These are phyloP conservation scores for Drosophila parthenogenetica DNA, from an alignment of 2,888 invertebrate genomes.

Conservation along the genomic window DNA sequence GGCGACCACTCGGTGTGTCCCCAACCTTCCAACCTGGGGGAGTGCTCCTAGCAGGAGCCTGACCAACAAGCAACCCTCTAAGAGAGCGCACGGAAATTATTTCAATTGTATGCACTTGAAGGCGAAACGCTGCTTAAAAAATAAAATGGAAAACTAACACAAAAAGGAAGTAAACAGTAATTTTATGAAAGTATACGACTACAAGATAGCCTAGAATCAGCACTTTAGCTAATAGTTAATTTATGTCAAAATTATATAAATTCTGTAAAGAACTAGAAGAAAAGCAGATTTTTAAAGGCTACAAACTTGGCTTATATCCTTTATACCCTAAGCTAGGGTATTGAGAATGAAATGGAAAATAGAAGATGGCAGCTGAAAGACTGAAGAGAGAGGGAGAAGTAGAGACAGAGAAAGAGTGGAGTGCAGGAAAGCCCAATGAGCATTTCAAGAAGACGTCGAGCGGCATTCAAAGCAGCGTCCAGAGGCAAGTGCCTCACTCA, in stretches of 20 bases:
- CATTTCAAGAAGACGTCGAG: conserved; percentile 74
- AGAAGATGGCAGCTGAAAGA: background rate
- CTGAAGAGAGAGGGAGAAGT: background rate
- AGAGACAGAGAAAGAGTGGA: background rate
- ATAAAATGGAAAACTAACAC: conserved; percentile 17
- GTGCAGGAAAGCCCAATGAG: conserved; percentile 53
- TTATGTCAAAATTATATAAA: too few relatives aligned
- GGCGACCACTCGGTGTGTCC: conserved; percentile 24
- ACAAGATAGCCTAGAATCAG: background rate
- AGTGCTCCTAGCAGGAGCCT: conserved; percentile 8
- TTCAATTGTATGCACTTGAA: conserved; percentile 82
- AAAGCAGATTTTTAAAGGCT: background rate
- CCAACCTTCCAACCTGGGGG: too few relatives aligned
- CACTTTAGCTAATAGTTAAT: too few relatives aligned
- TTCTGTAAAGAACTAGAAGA: too few relatives aligned
- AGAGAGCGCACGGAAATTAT: conserved; percentile 77
- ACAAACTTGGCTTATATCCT: background rate
- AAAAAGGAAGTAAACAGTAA: conserved; percentile 8
- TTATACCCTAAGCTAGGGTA: background rate
- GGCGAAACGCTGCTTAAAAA: conserved; percentile 36
- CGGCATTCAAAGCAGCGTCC: conserved; percentile 66
- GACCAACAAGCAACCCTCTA: background rate
- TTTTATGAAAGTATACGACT: background rate
- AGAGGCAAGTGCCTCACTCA: conserved; percentile 74
- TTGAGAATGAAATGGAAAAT: background rate